Evolutionary conservation across 2,797 vertebrate genomes (phyloP).

Genomic region (Coccyzus lansbergi): DNA sequence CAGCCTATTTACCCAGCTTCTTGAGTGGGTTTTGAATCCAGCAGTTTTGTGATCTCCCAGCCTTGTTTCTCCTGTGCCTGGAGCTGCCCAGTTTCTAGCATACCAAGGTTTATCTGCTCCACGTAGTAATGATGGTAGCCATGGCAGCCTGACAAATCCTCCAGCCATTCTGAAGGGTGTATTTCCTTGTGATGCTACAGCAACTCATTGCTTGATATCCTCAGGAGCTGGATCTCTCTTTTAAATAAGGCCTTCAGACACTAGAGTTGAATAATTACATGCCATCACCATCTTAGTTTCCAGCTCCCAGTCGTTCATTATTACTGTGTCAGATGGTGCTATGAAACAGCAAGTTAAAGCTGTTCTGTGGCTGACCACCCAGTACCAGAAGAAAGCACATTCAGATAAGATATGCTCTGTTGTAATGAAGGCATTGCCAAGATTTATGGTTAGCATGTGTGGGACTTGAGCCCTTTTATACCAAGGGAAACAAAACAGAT

Average conservation of each 20-base stretch:
- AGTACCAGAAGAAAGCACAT: not conserved
- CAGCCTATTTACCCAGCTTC: fast-evolving
- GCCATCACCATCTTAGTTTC: fast-evolving
- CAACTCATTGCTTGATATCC: not conserved
- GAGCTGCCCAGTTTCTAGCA: not conserved
- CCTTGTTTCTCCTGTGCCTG: fast-evolving
- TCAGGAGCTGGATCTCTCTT: not conserved
- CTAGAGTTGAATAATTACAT: not conserved
- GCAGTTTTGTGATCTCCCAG: not conserved
- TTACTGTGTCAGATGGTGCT: not conserved
- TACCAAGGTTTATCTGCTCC: not conserved
- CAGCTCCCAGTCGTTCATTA: not conserved
- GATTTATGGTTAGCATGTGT: not conserved
- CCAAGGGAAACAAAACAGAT: not conserved
- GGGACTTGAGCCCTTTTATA: not conserved
- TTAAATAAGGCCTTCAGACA: not conserved
- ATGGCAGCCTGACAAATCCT: not conserved
- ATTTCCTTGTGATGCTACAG: not conserved
- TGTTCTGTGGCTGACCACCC: not conserved
- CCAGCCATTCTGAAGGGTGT: not conserved
- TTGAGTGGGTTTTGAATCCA: not conserved
- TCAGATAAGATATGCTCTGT: not conserved
- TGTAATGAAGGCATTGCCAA: not conserved
- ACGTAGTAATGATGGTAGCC: not conserved
- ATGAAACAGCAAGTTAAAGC: not conserved